phyloP scores from a whole-genome alignment of 2,113 vertebrate genomes.

The Ctenodactylus gundi region DNA sequence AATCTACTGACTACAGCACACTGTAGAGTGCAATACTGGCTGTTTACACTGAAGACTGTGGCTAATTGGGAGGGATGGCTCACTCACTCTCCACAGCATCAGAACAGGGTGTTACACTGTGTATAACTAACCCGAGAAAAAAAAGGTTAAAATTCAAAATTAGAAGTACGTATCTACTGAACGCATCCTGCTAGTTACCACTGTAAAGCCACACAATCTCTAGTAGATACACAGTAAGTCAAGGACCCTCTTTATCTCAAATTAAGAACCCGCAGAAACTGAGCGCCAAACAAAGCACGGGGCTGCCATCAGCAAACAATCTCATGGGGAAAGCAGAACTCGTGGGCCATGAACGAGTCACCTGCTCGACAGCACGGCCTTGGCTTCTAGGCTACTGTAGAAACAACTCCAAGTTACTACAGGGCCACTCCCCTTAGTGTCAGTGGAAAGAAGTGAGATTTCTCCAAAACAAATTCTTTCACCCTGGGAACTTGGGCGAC shows the following conservation, averaged over 20 bases:
- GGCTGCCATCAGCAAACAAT: not conserved
- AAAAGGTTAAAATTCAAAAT: not conserved
- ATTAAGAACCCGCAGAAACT: not conserved
- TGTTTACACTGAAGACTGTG: not conserved
- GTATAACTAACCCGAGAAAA: not conserved
- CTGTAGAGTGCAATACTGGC: too few relatives aligned
- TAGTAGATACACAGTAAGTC: not conserved
- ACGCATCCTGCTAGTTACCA: not conserved
- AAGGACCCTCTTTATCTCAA: not conserved
- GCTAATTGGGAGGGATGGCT: not conserved
- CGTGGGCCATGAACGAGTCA: not conserved
- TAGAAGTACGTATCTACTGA: not conserved
- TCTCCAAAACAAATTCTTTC: not conserved
- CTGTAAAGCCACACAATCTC: not conserved
- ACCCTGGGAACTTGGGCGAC: not conserved
- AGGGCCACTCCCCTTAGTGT: not conserved
- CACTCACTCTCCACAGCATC: not conserved
- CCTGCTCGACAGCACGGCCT: not conserved
- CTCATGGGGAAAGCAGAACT: not conserved
- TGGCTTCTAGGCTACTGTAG: not conserved
- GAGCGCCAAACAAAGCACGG: fast-evolving
- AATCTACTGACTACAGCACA: not conserved
- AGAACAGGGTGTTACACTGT: not conserved
- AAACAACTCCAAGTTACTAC: not conserved
- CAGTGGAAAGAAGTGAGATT: not conserved